Base-by-base conservation (phyloP, 1,140 invertebrate species). In the Euwallacea fornicatus region DNA sequence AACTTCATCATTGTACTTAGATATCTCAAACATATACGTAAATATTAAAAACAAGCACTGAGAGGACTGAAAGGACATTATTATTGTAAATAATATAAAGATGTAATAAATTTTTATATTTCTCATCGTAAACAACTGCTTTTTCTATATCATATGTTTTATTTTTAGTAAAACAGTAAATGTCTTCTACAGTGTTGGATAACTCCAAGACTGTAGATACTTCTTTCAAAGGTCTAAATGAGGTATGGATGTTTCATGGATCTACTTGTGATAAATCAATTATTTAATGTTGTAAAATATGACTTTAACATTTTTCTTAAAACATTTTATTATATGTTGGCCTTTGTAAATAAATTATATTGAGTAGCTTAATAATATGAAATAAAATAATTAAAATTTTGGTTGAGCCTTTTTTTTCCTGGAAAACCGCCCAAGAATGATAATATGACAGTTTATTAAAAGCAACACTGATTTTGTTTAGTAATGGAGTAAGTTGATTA, bases 301-400 rank as follows among this genome's bases (percentile, higher is more conserved):
- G 42, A 64, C 63, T 50, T 69, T 21, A 66, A 62, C 16, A 43
- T 61, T 63, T 55, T 70, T 70, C 68, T 70, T 69, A 44, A 33
- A 43, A 62, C 68, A 70, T 70, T 70, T 68, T 70, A 70, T 70
- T 64, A 70, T 70, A 70, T 64, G 68, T 70, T 70, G 68, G 68
- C 68, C 60, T 55, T 64, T 70, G 68, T 70, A 70, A 70, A 70
- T 70, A 56, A 13, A 70, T 64, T 70, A 70, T 70, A 70, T 70
- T 70, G 61, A 54, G 68, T 70, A 70, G 68, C 68, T 70, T 70
- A 69, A 62, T 62, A 43, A 69, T 15, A 16, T 56, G 11, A 56
- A 56, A 21, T 15, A 56, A 56, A 15, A 56, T 15, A 56, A 10
- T 56, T 56, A 13, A 56, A 56, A 56, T 13, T 21, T 8, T 1